Base-by-base conservation (phyloP, 2,888 invertebrate species). In the Lithophane leautieri region DNA sequence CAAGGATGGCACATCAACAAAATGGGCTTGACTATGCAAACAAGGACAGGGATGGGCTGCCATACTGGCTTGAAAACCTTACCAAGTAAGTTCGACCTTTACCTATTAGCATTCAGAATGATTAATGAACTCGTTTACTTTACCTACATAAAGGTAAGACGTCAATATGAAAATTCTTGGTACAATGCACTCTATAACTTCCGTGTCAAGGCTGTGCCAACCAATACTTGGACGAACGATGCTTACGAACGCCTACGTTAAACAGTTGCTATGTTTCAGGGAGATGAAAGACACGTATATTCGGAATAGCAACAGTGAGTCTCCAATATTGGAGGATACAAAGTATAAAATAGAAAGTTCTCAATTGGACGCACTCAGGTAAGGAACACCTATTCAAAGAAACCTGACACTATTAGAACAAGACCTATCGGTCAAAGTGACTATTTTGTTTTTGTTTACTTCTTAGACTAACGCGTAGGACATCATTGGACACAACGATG, bases 281-380 rank as follows among this genome's bases (percentile, higher is more conserved):
- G 94, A 95, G 92, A 94, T 96, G 91, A 96, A 96, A 92, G 94
- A 96, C 85, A 95, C 95, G 16, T 95, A 94, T 79, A 95, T 96
- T 74, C 91, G 87, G 82, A 93, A 92, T 71, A 90, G 85, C 69
- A 91, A 87, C 81, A 91, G 85, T 74, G 92, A 92, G 65, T 86
- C 91, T 70, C 86, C 92, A 25, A 86, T 86, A 47, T 70, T 89
- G 28, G 92, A 93, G 50, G 91, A 91, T 71, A 67, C 86, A 50
- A 88, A 87, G 69, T 81, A 85, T 47, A 90, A 85, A 78, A 84
- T 90, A 82, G 90, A 90, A 74, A 91, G 86, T 85, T 75, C 88
- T 62, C 92, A 91, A 87, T 82, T 86, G 63, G 92, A 92, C n/a
- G 90, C 89, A 81, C 90, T 89, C 76, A 92, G 93, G 95, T 94